phyloP scores from a whole-genome alignment of 2,113 vertebrate species.

The Campylorhamphus procurvoides region DNA sequence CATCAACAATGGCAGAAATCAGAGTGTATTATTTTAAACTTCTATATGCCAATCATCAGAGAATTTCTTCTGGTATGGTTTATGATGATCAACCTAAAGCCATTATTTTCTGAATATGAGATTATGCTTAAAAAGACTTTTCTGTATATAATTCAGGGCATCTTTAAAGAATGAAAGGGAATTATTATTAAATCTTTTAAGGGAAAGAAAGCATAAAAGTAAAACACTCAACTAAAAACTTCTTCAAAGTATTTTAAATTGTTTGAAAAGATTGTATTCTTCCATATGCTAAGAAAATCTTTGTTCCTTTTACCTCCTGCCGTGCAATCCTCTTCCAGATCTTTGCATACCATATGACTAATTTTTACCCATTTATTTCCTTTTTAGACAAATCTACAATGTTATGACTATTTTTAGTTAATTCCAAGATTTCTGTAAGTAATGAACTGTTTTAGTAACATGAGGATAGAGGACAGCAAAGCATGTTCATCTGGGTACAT shows the following conservation, averaged over 20 bases:
- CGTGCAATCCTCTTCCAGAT: neutral
- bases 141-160: neutral
- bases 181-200: slow-evolving; percentile 33
- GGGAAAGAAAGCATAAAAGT: too few relatives aligned
- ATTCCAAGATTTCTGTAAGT: neutral
- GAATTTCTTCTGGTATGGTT: neutral
- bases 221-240: neutral
- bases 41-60: neutral
- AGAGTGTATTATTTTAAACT: neutral
- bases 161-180: slow-evolving; percentile 35
- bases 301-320: neutral
- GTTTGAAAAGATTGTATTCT: neutral
- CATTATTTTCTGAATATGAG: neutral
- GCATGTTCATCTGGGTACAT: neutral
- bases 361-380: neutral
- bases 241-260: neutral
- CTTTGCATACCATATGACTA: neutral
- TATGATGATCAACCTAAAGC: neutral
- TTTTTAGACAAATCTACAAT: neutral
- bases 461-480: neutral
- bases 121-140: neutral
- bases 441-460: neutral
- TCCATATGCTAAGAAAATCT: neutral
- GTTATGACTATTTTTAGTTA: neutral
- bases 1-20: neutral